Conservation (phyloP, 53 echinoderm and acorn worm genomes). For the Apostichopus leukothele region DNA sequence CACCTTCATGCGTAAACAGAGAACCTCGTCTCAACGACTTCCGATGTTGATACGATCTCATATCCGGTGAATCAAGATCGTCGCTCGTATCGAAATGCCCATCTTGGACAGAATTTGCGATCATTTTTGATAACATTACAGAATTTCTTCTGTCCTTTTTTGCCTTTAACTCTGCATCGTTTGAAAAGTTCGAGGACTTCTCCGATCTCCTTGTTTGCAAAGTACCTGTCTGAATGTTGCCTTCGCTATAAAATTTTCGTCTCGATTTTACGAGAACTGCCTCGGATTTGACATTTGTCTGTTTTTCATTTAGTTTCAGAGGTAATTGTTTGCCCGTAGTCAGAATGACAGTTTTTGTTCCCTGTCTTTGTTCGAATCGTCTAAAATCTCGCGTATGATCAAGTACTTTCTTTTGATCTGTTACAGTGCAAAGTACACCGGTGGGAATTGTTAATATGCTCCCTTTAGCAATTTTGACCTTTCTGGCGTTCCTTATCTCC, state of each 20-base stretch:
- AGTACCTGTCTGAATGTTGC: background rate
- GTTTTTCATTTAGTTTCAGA: background rate
- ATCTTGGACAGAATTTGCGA: background rate
- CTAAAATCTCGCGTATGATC: background rate
- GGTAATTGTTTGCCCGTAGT: conserved; percentile 19
- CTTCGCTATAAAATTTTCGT: background rate
- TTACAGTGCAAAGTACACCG: background rate
- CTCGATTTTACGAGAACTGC: background rate
- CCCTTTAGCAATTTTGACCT: background rate
- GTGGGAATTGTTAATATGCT: background rate
- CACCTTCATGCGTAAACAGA: background rate
- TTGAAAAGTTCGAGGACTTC: background rate
- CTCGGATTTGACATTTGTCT: background rate
- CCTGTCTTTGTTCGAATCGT: background rate
- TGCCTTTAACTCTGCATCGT: background rate
- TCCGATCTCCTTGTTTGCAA: background rate
- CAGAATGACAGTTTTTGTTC: background rate
- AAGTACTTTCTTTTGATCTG: background rate
- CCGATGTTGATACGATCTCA: background rate
- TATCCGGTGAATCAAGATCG: background rate
- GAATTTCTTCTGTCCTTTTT: background rate
- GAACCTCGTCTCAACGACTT: conserved; percentile 34
- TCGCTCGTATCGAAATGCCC: background rate
- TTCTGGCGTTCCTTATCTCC: conserved; percentile 34
- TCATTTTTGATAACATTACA: background rate